Percentiles rank a stretch among this genome's conserved stretches.
Evolutionary conservation across 35 echinoderm and acorn worm genomes (phyloP).

Genomic region (Heliocidaris tuberculata): DNA sequence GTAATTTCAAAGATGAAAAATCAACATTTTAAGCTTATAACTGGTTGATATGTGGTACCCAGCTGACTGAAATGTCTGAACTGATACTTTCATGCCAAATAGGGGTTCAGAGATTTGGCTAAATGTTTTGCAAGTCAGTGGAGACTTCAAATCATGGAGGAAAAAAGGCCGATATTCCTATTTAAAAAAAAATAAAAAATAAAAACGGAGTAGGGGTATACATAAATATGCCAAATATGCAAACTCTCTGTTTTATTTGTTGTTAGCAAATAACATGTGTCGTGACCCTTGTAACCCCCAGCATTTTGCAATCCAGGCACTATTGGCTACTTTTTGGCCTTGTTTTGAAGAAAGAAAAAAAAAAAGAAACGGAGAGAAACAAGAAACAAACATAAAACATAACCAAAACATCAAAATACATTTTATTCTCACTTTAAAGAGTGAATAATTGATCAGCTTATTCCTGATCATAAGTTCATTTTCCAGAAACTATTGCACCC

Average conservation of each 20-base stretch:
- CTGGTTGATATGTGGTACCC: no score
- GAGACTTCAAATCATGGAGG: no score
- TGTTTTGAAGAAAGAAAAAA: constrained; percentile 35
- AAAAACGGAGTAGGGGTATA: not conserved
- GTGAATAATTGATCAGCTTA: not conserved
- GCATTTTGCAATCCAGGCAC: constrained; percentile 13
- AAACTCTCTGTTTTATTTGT: not conserved
- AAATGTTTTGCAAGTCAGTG: no score
- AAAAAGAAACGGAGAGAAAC: not conserved
- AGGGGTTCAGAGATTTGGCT: no score
- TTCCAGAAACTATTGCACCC: not conserved
- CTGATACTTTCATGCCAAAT: no score
- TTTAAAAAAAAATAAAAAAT: not conserved
- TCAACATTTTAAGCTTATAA: no score
- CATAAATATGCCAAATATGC: constrained; percentile 13
- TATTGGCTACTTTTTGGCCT: constrained; percentile 49
- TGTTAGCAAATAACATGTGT: not conserved
- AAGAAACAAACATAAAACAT: not conserved
- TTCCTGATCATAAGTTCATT: not conserved
- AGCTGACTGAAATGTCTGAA: no score
- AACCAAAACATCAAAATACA: not conserved
- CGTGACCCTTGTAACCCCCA: not conserved
- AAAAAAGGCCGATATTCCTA: not conserved
- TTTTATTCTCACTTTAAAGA: not conserved
- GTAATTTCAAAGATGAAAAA: no score